Conservation (phyloP, 1,140 invertebrate species). For the Bombus vancouverensis region DNA sequence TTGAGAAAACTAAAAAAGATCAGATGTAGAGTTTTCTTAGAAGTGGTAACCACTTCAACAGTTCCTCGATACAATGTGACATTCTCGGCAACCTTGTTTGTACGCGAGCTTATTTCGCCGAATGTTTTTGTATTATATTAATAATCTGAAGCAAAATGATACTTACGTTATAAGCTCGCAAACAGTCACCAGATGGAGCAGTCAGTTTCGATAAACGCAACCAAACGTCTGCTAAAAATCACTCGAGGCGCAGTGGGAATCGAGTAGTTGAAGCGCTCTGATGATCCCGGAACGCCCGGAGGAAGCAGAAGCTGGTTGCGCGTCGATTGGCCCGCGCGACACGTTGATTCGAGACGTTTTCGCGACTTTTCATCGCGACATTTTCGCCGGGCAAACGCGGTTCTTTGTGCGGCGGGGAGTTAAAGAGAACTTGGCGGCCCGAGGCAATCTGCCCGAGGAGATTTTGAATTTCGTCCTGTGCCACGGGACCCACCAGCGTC, state of each 20-base stretch:
- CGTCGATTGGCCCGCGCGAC: conserved; percentile 60
- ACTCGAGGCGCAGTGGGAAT: conserved; percentile 41
- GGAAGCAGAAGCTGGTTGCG: conserved; percentile 46
- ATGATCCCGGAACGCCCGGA: conserved; percentile 49
- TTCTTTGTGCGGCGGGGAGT: conserved; percentile 63
- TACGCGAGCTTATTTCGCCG: neutral
- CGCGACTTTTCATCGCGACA: conserved; percentile 65
- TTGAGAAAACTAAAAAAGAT: too few species aligned
- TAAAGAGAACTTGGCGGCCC: conserved; percentile 61
- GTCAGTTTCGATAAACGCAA: conserved; percentile 24
- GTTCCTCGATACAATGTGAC: too few species aligned
- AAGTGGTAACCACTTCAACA: too few species aligned
- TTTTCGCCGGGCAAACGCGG: conserved; percentile 55
- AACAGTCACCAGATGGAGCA: neutral
- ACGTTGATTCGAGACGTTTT: conserved; percentile 66
- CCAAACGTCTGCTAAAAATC: neutral
- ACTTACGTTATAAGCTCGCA: neutral
- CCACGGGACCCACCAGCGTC: neutral
- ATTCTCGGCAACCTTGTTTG: too few species aligned
- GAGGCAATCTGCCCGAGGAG: conserved; percentile 64
- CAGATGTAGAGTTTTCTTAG: too few species aligned
- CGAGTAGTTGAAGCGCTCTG: conserved; percentile 1
- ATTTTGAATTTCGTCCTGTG: conserved; percentile 63
- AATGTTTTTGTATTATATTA: neutral
- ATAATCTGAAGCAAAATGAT: neutral